Percentiles rank a stretch among this genome's conserved stretches.
Conservation (phyloP, 2,113 vertebrate species). For the Bathybates hornii region DNA sequence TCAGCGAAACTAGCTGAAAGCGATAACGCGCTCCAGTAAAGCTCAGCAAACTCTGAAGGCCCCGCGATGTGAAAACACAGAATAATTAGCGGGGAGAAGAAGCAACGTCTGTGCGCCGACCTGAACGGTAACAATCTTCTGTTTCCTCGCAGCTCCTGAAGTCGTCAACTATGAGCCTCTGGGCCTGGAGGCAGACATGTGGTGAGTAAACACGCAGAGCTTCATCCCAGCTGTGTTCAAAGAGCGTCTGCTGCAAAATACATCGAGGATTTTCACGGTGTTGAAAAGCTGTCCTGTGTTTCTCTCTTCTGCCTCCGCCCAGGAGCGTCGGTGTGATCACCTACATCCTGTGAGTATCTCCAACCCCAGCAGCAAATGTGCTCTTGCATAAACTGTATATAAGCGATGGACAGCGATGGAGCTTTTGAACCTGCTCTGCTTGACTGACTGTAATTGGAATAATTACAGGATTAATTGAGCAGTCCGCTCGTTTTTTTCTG, state of each 20-base stretch:
- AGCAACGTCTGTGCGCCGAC: neutral
- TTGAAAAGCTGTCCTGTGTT: neutral
- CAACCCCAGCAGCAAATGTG: neutral
- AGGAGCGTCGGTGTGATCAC: slow-evolving; percentile 70
- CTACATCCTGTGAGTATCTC: slow-evolving; percentile 71
- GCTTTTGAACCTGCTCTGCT: neutral
- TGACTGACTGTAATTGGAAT: neutral
- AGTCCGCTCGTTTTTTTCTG: too few relatives aligned
- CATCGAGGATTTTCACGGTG: neutral
- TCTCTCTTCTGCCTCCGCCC: neutral
- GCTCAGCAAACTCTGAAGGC: neutral
- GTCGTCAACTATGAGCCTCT: slow-evolving; percentile 98
- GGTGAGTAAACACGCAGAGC: slow-evolving; percentile 74
- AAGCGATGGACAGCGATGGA: fast-evolving
- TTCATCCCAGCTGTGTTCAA: neutral
- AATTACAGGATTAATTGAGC: neutral
- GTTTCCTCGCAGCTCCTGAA: slow-evolving; percentile 83
- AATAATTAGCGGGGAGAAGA: neutral
- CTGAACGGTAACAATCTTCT: fast-evolving
- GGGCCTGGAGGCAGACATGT: slow-evolving; percentile 98
- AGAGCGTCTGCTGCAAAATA: neutral
- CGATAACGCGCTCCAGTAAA: neutral
- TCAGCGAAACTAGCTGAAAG: neutral
- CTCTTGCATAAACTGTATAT: neutral
- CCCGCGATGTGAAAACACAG: neutral